Evolutionary conservation across 2,113 vertebrate genomes (phyloP), one percentile per base, ranked within the genome.

Genomic region (Litocranius walleri): DNA sequence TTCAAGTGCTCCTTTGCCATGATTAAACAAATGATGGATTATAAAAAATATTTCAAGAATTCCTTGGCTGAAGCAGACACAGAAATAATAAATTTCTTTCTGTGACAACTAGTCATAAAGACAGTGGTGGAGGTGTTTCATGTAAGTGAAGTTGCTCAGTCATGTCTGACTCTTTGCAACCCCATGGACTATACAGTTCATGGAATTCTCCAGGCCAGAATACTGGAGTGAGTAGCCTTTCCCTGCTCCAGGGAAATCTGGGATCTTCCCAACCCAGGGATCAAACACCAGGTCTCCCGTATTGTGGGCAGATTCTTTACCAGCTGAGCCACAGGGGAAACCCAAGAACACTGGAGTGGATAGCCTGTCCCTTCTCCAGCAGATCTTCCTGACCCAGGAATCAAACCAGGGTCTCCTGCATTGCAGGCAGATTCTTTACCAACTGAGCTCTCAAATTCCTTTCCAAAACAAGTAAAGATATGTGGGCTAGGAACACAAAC

Each of bases 391-490:
- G 19, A 40, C n/a, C n/a, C 10, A 71, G 19, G 67, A 21, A 12
- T 36, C 67, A 71, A 71, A 71, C 9, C 64, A 23, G 67, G 67
- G 67, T 23, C 19, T 71, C 67, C n/a, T 40, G 17, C n/a, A 74
- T 13, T 74, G 67, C 19, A 40, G 67, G n/a, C 67, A 40, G n/a
- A 40, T 23, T 40, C n/a, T 74, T 40, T 25, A 40, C 67, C 67
- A 74, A 40, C n/a, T 74, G n/a, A 74, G 67, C 19, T 71, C 40
- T 36, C 67, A 40, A 71, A 71, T 25, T 90, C 82, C 61, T 95
- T 56, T 19, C 52, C 6, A 0, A 89, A 97, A 82, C 12, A 97
- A 97, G 30, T 14, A 83, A 93, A 97, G 82, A 27, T 86, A 97
- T 92, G 62, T 15, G 48, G 82, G 71, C 81, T 91, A 91, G 57